A percentile compares a stretch with the other conserved stretches of the same genome.
These are phyloP conservation scores for Drosophila novamexicana DNA, from an alignment of 1,140 invertebrate genomes.

Conservation along the genomic window DNA sequence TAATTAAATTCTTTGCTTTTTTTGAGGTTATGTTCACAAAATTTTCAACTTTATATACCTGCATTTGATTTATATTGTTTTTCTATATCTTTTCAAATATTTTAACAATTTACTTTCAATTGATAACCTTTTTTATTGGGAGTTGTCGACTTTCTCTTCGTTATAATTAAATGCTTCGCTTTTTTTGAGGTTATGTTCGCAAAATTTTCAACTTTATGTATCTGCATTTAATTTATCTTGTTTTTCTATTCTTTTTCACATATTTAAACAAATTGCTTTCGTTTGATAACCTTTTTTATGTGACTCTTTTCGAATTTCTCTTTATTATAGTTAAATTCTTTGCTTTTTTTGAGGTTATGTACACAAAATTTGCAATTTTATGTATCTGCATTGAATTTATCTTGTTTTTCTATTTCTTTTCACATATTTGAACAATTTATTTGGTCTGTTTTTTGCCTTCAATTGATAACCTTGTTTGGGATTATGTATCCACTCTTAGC, in stretches of 20 bases:
- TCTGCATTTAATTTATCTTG: background rate
- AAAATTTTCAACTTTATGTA: background rate
- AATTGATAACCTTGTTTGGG: background rate
- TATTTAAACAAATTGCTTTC: background rate
- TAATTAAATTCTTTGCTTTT: background rate
- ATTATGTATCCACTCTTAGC: background rate
- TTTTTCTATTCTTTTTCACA: no score
- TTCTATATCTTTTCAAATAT: background rate
- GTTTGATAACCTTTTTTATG: background rate
- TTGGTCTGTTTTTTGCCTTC: constrained; percentile 14
- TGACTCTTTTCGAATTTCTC: no score
- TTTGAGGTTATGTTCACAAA: no score
- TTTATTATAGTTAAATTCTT: no score
- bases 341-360: background rate
- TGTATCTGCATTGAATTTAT: background rate
- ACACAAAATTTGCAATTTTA: background rate
- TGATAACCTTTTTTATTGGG: background rate
- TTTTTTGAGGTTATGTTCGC: background rate
- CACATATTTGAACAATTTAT: background rate
- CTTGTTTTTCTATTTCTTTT: background rate
- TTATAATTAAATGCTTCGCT: background rate
- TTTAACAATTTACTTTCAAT: no score
- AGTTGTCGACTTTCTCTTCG: no score
- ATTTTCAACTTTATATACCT: background rate
- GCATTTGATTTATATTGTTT: background rate